phyloP scores from a whole-genome alignment of 2,888 invertebrate genomes.

The Morpho deidamia region DNA sequence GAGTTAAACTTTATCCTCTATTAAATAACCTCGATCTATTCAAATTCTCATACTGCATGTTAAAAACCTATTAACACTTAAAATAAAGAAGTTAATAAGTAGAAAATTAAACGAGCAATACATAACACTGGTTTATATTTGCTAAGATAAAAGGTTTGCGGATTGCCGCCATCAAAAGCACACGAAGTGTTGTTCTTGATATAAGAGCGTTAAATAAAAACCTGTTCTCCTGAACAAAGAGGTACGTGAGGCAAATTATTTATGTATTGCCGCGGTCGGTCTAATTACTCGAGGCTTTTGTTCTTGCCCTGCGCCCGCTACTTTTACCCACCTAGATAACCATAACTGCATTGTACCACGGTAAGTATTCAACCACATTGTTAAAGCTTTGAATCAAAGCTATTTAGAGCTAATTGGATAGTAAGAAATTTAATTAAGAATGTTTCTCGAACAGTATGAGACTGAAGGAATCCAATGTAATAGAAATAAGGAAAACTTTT shows the following conservation, averaged over 20 bases:
- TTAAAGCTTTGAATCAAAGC: slow-evolving; percentile 30
- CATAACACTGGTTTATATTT: slow-evolving; percentile 8
- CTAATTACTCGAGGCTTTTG: slow-evolving; percentile 76
- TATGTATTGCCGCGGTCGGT: slow-evolving; percentile 74
- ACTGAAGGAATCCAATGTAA: slow-evolving; percentile 1
- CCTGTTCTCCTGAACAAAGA: slow-evolving; percentile 67
- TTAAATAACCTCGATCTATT: too few relatives aligned
- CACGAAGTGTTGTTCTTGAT: slow-evolving; percentile 66
- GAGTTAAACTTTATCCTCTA: too few relatives aligned
- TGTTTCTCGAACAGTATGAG: slow-evolving; percentile 1
- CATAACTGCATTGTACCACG: slow-evolving; percentile 51
- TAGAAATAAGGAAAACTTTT: background rate
- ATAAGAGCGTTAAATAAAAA: slow-evolving; percentile 73
- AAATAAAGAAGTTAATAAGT: slow-evolving; percentile 1
- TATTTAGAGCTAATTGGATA: slow-evolving; percentile 19
- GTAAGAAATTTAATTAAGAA: slow-evolving; percentile 17
- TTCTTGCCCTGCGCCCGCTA: slow-evolving; percentile 52
- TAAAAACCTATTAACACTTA: too few relatives aligned
- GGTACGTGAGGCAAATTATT: slow-evolving; percentile 76
- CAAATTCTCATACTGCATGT: too few relatives aligned
- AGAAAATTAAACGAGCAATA: slow-evolving; percentile 15
- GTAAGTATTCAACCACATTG: slow-evolving; percentile 43
- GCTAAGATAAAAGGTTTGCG: slow-evolving; percentile 52
- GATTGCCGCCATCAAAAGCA: slow-evolving; percentile 61
- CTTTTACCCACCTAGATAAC: slow-evolving; percentile 56